A percentile compares a stretch with the other conserved stretches of the same genome.
Evolutionary conservation across 2,113 vertebrate species (phyloP).

Genomic region (Monarcha castaneiventris): DNA sequence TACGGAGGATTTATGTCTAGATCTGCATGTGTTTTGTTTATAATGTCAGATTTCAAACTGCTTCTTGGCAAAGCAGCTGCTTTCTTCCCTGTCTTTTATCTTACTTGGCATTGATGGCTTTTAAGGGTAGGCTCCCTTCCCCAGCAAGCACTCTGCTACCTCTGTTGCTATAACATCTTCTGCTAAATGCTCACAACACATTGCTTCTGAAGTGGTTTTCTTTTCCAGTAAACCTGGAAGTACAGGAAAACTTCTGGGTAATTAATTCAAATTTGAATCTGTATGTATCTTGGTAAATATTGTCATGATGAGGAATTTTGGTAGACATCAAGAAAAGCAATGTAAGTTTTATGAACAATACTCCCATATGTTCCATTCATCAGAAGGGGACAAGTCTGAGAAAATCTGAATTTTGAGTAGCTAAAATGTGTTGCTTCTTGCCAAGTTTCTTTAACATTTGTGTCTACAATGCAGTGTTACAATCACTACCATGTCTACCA

Average conservation of each 20-base stretch:
- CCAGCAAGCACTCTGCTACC: conserved; percentile 13
- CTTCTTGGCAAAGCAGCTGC: conserved; percentile 27
- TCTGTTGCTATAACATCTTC: conserved; percentile 53
- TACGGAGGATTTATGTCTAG: conserved; percentile 19
- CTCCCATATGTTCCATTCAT: conserved; percentile 71
- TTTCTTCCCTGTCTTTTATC: conserved; percentile 41
- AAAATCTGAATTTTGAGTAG: conserved; percentile 67
- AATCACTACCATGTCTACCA: conserved; percentile 62
- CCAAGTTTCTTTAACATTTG: conserved; percentile 66
- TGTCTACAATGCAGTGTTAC: conserved; percentile 62
- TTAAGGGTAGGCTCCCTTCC: conserved; percentile 41
- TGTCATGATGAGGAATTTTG: conserved; percentile 59
- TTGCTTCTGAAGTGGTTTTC: neutral
- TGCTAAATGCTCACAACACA: conserved; percentile 36
- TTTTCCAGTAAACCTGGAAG: conserved; percentile 45
- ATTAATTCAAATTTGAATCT: conserved; percentile 65
- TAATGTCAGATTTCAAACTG: conserved; percentile 44
- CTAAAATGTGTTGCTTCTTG: conserved; percentile 50
- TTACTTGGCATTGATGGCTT: conserved; percentile 18
- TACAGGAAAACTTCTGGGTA: conserved; percentile 45
- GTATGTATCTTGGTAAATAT: conserved; percentile 61
- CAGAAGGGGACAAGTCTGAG: conserved; percentile 62
- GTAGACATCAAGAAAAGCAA: conserved; percentile 61
- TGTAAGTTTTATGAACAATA: conserved; percentile 64
- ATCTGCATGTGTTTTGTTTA: conserved; percentile 50